Evolutionary conservation across 2,888 invertebrate genomes (phyloP).

Genomic region (Belgica antarctica): DNA sequence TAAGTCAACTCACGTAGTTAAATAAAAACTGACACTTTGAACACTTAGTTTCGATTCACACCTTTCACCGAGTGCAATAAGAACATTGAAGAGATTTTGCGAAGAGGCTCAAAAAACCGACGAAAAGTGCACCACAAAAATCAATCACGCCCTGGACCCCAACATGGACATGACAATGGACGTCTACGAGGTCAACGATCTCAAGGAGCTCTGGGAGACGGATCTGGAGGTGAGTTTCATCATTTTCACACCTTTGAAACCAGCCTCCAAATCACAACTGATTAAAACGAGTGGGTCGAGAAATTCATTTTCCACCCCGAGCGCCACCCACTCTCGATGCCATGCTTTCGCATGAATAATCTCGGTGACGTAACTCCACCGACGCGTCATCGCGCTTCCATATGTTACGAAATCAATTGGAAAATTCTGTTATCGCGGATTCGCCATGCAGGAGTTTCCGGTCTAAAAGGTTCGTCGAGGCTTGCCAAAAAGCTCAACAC

Average conservation of each 20-base stretch:
- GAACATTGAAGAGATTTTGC: slow-evolving; percentile 3
- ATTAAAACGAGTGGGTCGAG: no score
- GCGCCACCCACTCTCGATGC: neutral
- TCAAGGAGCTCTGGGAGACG: slow-evolving; percentile 40
- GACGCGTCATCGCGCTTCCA: slow-evolving; percentile 20
- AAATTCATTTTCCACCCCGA: no score
- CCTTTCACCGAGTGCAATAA: slow-evolving; percentile 17
- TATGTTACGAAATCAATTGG: slow-evolving; percentile 25
- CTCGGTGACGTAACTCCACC: slow-evolving; percentile 2
- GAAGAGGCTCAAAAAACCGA: slow-evolving; percentile 27
- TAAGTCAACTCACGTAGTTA: no score
- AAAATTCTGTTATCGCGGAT: slow-evolving; percentile 20
- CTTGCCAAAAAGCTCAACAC: neutral
- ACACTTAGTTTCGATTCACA: slow-evolving; percentile 3
- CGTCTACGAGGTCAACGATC: slow-evolving; percentile 43
- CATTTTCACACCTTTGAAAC: no score
- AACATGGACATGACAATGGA: slow-evolving; percentile 43
- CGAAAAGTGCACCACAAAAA: neutral
- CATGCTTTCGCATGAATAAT: neutral
- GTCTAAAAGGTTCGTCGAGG: neutral
- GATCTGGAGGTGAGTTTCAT: slow-evolving; percentile 36
- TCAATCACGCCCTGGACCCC: neutral
- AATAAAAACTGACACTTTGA: neutral
- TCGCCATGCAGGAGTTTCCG: neutral
- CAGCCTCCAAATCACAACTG: no score